Percentiles rank a stretch among this genome's conserved stretches.
phyloP scores from a whole-genome alignment of 2,797 vertebrate species.

The Pangasius larnaudii region DNA sequence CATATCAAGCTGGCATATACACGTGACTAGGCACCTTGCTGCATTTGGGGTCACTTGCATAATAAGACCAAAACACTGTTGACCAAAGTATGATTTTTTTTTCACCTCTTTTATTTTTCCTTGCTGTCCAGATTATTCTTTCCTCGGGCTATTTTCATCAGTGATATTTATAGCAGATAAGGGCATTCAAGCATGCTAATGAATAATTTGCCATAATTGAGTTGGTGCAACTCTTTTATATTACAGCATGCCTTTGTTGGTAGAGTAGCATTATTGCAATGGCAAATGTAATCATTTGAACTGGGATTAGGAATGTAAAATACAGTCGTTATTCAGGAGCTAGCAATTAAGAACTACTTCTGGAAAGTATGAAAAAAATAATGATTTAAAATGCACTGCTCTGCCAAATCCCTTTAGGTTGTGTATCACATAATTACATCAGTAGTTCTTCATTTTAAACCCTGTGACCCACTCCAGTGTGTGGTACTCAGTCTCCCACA shows the following conservation, averaged over 20 bases:
- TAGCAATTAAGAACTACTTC: conserved; percentile 8
- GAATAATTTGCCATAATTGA: conserved; percentile 49
- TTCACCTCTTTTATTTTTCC: too few relatives aligned
- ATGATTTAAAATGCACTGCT: conserved; percentile 2
- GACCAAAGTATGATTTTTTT: neutral
- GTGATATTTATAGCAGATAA: neutral
- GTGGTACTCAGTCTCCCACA: conserved; percentile 8
- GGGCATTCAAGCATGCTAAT: conserved; percentile 45
- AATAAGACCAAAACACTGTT: neutral
- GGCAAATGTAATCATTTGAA: conserved; percentile 29
- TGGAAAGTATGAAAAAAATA: neutral
- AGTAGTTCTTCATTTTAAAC: conserved; percentile 5
- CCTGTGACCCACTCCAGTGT: neutral
- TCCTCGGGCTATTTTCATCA: neutral
- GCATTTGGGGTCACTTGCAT: neutral
- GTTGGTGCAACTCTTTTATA: conserved; percentile 28
- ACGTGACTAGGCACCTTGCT: neutral
- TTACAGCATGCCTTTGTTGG: conserved; percentile 36
- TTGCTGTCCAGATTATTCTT: neutral
- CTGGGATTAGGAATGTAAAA: conserved; percentile 17
- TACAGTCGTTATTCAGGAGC: neutral
- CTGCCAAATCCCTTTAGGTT: neutral
- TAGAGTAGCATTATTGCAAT: conserved; percentile 27
- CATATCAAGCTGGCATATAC: neutral
- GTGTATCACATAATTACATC: conserved; percentile 2